A percentile compares a stretch with the other conserved stretches of the same genome.
These are phyloP conservation scores for Lycocorax pyrrhopterus DNA, from an alignment of 2,113 vertebrate genomes.

Conservation along the genomic window DNA sequence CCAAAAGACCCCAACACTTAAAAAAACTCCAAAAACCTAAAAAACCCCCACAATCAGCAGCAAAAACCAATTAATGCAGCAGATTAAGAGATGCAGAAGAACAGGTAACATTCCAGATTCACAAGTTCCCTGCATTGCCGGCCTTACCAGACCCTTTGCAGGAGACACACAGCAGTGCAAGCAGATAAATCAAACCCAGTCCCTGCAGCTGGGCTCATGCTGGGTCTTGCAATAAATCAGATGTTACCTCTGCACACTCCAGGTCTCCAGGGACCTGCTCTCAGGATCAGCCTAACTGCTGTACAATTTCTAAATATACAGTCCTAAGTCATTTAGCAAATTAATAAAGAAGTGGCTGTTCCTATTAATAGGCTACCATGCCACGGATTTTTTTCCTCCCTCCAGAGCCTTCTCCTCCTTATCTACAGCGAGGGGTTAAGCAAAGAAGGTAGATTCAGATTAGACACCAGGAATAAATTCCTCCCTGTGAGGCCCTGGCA, in stretches of 20 bases:
- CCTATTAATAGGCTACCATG: neutral
- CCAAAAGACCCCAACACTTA: neutral
- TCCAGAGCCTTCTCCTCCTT: neutral
- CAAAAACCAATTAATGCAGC: neutral
- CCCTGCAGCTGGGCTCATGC: neutral
- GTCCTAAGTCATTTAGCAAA: neutral
- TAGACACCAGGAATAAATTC: neutral
- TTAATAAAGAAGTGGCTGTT: neutral
- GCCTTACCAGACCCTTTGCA: neutral
- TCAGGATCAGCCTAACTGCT: neutral
- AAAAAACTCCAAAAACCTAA: neutral
- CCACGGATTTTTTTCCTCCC: neutral
- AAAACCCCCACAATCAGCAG: no score
- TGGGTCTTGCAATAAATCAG: neutral
- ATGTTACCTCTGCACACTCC: neutral
- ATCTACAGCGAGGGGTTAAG: neutral
- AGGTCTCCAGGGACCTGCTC: neutral
- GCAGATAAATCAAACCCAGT: neutral
- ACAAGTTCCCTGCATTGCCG: neutral
- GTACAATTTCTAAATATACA: neutral
- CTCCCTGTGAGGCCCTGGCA: neutral
- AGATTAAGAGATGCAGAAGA: neutral
- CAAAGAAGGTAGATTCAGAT: neutral
- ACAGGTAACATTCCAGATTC: neutral
- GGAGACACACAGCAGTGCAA: neutral